Percentiles rank a stretch among this genome's conserved stretches.
Evolutionary conservation across 2,888 invertebrate genomes (phyloP).

Genomic region (Cantharis nigra): DNA sequence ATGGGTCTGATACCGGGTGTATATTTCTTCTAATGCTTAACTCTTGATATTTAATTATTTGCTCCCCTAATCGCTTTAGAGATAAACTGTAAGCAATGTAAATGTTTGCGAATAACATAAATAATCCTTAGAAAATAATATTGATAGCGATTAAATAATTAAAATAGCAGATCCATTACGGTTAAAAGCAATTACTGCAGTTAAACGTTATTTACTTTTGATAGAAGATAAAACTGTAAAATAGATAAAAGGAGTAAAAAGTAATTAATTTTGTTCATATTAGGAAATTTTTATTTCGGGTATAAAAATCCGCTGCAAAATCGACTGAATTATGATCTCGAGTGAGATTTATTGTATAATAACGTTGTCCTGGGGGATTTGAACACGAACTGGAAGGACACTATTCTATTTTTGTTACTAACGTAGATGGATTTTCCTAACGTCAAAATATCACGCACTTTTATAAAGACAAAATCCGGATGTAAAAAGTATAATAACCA

Average conservation of each 20-base stretch:
- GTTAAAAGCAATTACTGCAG: neutral
- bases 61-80: too few relatives aligned
- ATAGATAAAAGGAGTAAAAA: neutral
- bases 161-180: neutral
- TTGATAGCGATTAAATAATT: neutral
- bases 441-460: neutral
- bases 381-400: neutral
- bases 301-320: conserved; percentile 5
- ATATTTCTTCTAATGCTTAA: too few relatives aligned
- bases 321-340: conserved; percentile 12
- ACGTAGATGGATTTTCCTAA: conserved; percentile 1
- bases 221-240: neutral
- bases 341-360: conserved; percentile 16
- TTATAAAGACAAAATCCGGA: neutral
- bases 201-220: neutral
- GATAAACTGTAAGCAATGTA: neutral
- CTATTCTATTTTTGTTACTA: conserved; percentile 8
- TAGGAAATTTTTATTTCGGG: conserved; percentile 1
- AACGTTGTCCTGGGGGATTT: conserved; percentile 1
- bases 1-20: too few relatives aligned
- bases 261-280: neutral
- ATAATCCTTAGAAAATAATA: neutral
- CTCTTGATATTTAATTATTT: too few relatives aligned
- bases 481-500: neutral
- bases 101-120: neutral